phyloP scores from a whole-genome alignment of 2,888 invertebrate genomes.

The Odontothrips loti region DNA sequence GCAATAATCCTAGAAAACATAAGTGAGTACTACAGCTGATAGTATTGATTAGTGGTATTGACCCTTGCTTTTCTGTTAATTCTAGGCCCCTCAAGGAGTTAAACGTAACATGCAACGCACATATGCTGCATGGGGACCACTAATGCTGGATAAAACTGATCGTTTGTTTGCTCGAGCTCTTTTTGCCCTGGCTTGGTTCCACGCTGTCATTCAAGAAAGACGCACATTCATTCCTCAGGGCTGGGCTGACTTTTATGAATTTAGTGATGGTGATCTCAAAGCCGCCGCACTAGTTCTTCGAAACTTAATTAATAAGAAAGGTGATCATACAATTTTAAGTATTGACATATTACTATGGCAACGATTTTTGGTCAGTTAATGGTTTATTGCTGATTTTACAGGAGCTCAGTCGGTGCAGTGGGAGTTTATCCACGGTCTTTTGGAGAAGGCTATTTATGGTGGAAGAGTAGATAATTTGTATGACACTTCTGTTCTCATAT shows the following conservation, averaged over 20 bases:
- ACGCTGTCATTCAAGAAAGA: constrained; percentile 87
- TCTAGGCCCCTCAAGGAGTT: constrained; percentile 75
- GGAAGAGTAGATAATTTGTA: constrained; percentile 76
- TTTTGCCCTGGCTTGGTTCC: constrained; percentile 79
- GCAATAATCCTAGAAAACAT: constrained; percentile 5
- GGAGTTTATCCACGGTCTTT: constrained; percentile 71
- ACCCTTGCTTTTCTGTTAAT: background rate
- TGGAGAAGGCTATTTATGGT: constrained; percentile 77
- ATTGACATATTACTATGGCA: background rate
- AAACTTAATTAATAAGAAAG: constrained; percentile 45
- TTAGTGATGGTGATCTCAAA: constrained; percentile 73
- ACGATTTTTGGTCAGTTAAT: background rate
- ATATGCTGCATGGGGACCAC: constrained; percentile 63
- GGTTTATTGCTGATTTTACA: constrained; percentile 30
- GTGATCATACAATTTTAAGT: constrained; percentile 37
- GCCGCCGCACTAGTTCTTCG: constrained; percentile 53
- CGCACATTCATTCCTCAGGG: constrained; percentile 89
- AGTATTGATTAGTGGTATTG: background rate
- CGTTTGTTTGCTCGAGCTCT: constrained; percentile 50
- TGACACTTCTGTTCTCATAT: constrained; percentile 63
- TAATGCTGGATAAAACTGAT: constrained; percentile 43
- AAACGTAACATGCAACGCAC: constrained; percentile 74
- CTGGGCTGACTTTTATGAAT: constrained; percentile 87
- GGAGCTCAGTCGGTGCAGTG: constrained; percentile 53
- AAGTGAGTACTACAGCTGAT: background rate